Evolutionary conservation across 1,140 invertebrate genomes (phyloP), one percentile per base, ranked within the genome.

Genomic region (Saxidomus purpurata): DNA sequence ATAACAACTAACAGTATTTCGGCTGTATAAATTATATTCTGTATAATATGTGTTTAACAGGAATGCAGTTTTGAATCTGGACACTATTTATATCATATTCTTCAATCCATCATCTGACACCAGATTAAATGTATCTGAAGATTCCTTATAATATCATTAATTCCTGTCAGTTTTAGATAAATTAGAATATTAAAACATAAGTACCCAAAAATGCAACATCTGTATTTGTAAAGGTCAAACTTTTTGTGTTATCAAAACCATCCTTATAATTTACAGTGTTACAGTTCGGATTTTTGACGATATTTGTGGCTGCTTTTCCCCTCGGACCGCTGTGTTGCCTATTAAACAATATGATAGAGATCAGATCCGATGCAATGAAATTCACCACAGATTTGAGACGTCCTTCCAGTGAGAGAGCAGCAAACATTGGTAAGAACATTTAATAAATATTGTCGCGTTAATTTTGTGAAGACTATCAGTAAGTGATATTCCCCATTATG

Each of bases 301-400:
- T 98, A 43, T 98, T 98, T 93, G 98, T 98, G 79, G 97, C 97
- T 31, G 98, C 98, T 0, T 98, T 98, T 94, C 98, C 98, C 0
- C 92, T 98, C 86, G 98, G 98, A 9, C 98, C 98, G n/a, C 94
- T 98, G 2, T 97, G 98, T 94, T 98, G 98, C 0, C 95, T 98
- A 22, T 95, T 98, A 1, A 98, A 98, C 95, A 98, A 98, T 94
- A 97, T 98, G 90, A 96, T 98, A 1, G 98, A 98, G 95, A 98
- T 98, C 88, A 96, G 98, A 49, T 94, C 98, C n/a, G 98, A 98
- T 94, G 98, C 98, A n/a, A 97, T 97, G 92, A 98, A 98, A 94
- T 97, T 98, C 93, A 96, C 98, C 59, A 97, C 97, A 90, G 97
- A 98, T 28, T 90, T 98, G 0, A 95, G 98, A 82, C 96, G 99